These are phyloP conservation scores for Condylura cristata DNA, from an alignment of 2,113 vertebrate species.

Conservation along the genomic window DNA sequence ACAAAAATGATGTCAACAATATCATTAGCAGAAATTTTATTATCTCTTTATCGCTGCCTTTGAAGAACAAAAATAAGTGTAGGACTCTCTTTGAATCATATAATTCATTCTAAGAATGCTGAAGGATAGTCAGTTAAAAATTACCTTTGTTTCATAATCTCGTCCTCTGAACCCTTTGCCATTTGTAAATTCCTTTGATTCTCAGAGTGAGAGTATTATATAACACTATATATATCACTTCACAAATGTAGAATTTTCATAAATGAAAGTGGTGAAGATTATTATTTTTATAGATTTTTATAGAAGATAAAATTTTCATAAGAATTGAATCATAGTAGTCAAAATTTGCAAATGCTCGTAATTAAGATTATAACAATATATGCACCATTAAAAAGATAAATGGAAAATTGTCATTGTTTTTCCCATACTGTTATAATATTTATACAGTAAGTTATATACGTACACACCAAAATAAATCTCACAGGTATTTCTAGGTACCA, in stretches of 20 bases:
- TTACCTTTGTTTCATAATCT: not conserved
- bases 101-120: not conserved
- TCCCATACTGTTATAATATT: not conserved
- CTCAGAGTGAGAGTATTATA: not conserved
- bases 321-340: not conserved
- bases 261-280: not conserved
- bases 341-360: not conserved
- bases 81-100: not conserved
- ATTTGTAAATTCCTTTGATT: not conserved
- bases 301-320: not conserved
- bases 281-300: too few relatives aligned
- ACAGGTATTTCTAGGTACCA: not conserved
- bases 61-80: not conserved
- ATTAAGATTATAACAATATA: not conserved
- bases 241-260: not conserved
- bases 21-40: not conserved
- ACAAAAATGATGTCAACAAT: not conserved
- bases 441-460: not conserved
- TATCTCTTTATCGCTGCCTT: not conserved
- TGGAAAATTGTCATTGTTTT: not conserved
- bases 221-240: not conserved
- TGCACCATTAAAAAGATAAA: not conserved
- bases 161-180: not conserved
- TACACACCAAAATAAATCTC: not conserved
- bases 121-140: not conserved